A percentile compares a stretch with the other conserved stretches of the same genome.
Conservation (phyloP, 1,140 invertebrate species). For the Dinoponera quadriceps region DNA sequence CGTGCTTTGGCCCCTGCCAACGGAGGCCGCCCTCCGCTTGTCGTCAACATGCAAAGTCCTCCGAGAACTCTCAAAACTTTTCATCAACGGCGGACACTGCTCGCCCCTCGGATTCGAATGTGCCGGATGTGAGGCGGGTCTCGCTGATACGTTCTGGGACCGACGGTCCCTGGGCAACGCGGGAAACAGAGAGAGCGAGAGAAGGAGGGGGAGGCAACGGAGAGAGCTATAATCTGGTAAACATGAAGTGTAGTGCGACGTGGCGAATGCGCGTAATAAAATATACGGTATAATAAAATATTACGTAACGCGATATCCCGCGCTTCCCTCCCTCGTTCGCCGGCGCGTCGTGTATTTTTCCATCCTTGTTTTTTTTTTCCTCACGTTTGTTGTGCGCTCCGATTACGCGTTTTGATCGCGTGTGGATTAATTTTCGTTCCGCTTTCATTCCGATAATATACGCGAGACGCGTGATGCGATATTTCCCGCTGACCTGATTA, state of each 20-base stretch:
- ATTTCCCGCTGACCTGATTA: conserved; percentile 41
- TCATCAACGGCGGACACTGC: conserved; percentile 16
- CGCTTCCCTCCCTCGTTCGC: neutral
- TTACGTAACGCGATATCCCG: neutral
- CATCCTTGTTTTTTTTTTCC: neutral
- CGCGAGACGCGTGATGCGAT: conserved; percentile 15
- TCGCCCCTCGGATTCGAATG: conserved; percentile 13
- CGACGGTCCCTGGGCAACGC: neutral
- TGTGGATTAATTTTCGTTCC: conserved; percentile 40
- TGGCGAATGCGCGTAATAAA: conserved; percentile 26
- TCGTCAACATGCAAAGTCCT: conserved; percentile 18
- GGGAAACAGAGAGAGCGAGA: neutral
- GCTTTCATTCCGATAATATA: conserved; percentile 19
- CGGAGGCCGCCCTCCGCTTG: too few relatives aligned
- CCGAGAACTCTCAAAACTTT: conserved; percentile 42
- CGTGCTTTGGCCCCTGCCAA: too few relatives aligned
- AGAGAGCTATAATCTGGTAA: conserved; percentile 31
- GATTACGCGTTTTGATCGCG: conserved; percentile 33
- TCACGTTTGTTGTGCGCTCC: conserved; percentile 1
- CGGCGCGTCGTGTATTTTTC: too few relatives aligned
- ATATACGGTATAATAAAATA: conserved; percentile 40
- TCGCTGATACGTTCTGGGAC: conserved; percentile 55
- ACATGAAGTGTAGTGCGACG: neutral
- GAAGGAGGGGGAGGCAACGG: neutral
- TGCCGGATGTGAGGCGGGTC: neutral